Conservation (phyloP, 2,888 invertebrate species). For the Rhyacophila evoluta region DNA sequence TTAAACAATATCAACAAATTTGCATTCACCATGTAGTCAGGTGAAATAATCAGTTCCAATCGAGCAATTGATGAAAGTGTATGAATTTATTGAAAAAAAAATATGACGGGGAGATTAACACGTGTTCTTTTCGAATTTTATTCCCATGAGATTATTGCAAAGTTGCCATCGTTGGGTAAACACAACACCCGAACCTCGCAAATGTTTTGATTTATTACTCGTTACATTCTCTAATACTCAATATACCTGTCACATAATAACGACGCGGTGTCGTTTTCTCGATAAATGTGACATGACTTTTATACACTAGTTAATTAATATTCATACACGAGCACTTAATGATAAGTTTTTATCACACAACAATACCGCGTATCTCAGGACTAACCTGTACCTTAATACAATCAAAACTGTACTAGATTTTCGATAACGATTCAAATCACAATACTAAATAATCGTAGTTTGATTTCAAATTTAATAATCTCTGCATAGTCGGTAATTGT, state of each 20-base stretch:
- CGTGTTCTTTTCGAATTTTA: conserved; percentile 39
- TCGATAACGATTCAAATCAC: background rate
- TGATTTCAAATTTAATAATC: too few relatives aligned
- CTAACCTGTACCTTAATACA: too few relatives aligned
- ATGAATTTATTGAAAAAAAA: background rate
- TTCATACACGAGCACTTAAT: background rate
- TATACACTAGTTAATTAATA: background rate
- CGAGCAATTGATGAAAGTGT: conserved; percentile 16
- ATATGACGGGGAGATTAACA: conserved; percentile 45
- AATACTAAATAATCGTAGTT: too few relatives aligned
- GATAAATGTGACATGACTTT: background rate
- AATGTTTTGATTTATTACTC: conserved; percentile 34
- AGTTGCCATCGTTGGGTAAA: conserved; percentile 28
- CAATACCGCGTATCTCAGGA: background rate
- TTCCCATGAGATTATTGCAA: conserved; percentile 45
- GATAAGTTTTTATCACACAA: background rate
- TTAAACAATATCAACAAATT: too few relatives aligned
- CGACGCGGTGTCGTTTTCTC: background rate
- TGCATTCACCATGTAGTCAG: conserved; percentile 23
- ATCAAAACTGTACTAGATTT: too few relatives aligned
- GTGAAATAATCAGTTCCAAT: background rate
- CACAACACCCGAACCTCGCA: conserved; percentile 26
- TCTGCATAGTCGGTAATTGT: too few relatives aligned
- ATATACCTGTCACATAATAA: background rate
- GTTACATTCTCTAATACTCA: background rate